Evolutionary conservation across 2,888 invertebrate genomes (phyloP).

Genomic region (Melanostoma scalare): DNA sequence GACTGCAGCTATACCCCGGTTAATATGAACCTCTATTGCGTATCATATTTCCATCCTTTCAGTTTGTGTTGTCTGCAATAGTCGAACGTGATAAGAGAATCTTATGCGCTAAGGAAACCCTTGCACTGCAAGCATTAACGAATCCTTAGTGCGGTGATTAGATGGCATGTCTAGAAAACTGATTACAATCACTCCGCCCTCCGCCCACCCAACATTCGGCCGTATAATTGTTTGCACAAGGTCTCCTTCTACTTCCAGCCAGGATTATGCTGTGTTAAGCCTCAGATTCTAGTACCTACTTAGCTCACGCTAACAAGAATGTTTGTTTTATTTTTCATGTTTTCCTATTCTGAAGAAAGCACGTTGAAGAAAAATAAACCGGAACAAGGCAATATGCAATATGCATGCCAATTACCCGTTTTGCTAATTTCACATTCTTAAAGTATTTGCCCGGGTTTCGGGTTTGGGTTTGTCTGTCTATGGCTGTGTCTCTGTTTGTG

Average conservation of each 20-base stretch:
- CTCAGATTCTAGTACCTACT: not conserved
- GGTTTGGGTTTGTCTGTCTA: not conserved
- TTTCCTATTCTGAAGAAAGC: not conserved
- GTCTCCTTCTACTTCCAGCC: not conserved
- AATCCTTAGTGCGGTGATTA: no score
- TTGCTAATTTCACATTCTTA: slow-evolving; percentile 66
- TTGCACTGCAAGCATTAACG: no score
- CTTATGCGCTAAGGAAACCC: no score
- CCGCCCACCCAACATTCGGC: not conserved
- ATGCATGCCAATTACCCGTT: slow-evolving; percentile 66
- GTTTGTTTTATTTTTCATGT: not conserved
- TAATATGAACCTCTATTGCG: no score
- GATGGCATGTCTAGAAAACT: slow-evolving; percentile 9
- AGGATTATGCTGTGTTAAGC: not conserved
- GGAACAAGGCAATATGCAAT: slow-evolving; percentile 40
- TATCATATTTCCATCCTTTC: no score
- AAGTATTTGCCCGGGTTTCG: slow-evolving; percentile 54
- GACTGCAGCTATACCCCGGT: no score
- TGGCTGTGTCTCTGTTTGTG: no score
- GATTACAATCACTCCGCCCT: slow-evolving; percentile 9
- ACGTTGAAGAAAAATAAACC: not conserved
- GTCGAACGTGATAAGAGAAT: no score
- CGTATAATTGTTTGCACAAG: slow-evolving; percentile 11
- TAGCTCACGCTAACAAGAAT: slow-evolving; percentile 8
- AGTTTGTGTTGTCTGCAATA: no score